Evolutionary conservation across 2,888 invertebrate genomes (phyloP).

Genomic region (Acanthopleura granulata): DNA sequence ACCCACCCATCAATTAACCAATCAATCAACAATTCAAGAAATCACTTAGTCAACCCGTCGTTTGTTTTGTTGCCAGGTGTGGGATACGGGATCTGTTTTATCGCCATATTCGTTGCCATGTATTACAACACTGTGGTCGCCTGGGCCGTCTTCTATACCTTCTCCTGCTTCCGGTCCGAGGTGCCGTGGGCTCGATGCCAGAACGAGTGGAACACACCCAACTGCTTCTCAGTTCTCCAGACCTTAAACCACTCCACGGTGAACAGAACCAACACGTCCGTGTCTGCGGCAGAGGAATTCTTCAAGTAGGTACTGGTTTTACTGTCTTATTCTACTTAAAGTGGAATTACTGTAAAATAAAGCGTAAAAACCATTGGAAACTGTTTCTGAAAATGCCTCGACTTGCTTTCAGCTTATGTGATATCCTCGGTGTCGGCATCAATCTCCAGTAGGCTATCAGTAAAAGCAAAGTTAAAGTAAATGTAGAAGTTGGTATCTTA

Average conservation of each 20-base stretch:
- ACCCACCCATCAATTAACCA: too few relatives aligned
- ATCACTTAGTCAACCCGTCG: too few relatives aligned
- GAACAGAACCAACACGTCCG: constrained; percentile 40
- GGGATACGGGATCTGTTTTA: constrained; percentile 91
- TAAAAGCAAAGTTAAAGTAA: too few relatives aligned
- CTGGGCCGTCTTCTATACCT: constrained; percentile 78
- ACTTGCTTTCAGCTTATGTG: too few relatives aligned
- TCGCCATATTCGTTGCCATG: constrained; percentile 80
- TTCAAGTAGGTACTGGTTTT: constrained; percentile 47
- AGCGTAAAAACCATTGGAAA: too few relatives aligned
- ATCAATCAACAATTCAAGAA: too few relatives aligned
- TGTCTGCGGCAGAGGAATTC: constrained; percentile 57
- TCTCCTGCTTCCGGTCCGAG: constrained; percentile 62
- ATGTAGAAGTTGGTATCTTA: too few relatives aligned
- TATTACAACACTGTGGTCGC: constrained; percentile 98
- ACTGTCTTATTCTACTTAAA: too few relatives aligned
- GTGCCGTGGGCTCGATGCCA: constrained; percentile 69
- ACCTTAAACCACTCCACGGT: constrained; percentile 35
- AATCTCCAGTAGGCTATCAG: too few relatives aligned
- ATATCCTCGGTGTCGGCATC: too few relatives aligned
- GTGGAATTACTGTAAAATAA: too few relatives aligned
- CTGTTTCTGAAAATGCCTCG: too few relatives aligned
- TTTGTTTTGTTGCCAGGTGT: constrained; percentile 78
- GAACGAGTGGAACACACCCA: constrained; percentile 67
- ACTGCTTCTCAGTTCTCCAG: constrained; percentile 73